Base-by-base conservation (phyloP, 2,888 invertebrate genomes). In the Acleris sparsana region DNA sequence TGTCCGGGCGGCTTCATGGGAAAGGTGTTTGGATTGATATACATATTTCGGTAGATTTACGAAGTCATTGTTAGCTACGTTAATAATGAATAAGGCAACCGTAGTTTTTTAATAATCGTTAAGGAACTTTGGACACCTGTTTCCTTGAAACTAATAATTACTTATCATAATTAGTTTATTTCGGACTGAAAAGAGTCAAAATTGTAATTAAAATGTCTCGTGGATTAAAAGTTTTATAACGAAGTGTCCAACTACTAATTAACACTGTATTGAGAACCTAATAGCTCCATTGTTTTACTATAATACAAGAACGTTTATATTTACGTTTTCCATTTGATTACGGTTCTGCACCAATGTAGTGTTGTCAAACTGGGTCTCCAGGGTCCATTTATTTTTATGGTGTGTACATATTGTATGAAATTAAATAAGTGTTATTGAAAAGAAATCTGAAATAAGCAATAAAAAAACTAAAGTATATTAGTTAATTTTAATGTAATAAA, bases 141-240 rank as follows among this genome's bases (percentile, higher is more conserved):
- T 55, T 77, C 77, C 75, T 75, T 63, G 58, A 70, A 73, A 71
- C 70, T 72, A 64, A 69, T 80, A 79, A 82, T 82, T 79, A 82
- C 58, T 73, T 65, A 22, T 69, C 67, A 67, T 68, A 51, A 70
- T 70, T 72, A 68, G 71, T 73, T 74, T 68, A 71, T 78, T 74
- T 72, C 72, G 68, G 71, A 76, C 72, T 70, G 66, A 66, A 63
- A 69, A 69, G 71, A 69, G 61, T 71, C 64, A 22, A 11, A 25
- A 44, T 57, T 13, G 2, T 82, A 79, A 83, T 83, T 80, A 77
- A 82, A 72, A 78, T 78, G 70, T 82, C 74, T 70, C 39, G 60
- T 70, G 39, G 46, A 17, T 56, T 44, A 69, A 57, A 63, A 70
- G 63, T 80, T 55, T 20, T 55, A 46, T 53, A 59, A 53, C 43